A percentile compares a stretch with the other conserved stretches of the same genome.
Conservation (phyloP, 2,797 vertebrate genomes). For the Crossoptilon crossoptilon region DNA sequence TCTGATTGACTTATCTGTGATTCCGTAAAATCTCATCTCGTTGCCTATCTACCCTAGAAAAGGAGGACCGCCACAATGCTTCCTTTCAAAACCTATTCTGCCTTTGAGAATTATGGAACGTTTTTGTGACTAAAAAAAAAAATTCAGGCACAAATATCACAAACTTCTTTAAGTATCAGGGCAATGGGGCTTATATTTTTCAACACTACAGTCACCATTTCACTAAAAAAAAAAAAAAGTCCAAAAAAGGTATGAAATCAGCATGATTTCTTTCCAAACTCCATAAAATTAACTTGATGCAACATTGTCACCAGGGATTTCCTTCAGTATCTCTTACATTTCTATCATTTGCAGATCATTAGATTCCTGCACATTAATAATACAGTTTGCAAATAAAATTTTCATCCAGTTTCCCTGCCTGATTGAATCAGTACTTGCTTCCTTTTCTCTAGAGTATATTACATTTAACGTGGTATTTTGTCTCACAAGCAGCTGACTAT, state of each 20-base stretch:
- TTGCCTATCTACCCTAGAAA: neutral
- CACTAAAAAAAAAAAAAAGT: neutral
- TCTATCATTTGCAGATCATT: slow-evolving; percentile 56
- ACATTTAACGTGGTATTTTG: neutral
- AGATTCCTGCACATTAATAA: slow-evolving; percentile 47
- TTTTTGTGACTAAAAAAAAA: neutral
- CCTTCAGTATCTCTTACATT: slow-evolving; percentile 22
- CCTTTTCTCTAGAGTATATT: slow-evolving; percentile 42
- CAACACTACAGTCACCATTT: neutral
- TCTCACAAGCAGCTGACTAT: slow-evolving; percentile 16
- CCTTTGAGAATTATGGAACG: neutral
- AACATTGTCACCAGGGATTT: neutral
- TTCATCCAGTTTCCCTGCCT: slow-evolving; percentile 31
- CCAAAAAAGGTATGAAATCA: neutral
- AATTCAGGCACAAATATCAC: neutral
- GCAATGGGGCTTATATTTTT: neutral
- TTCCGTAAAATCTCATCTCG: neutral
- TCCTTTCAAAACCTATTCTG: neutral
- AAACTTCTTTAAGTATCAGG: neutral
- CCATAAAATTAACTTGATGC: neutral
- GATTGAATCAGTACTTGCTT: slow-evolving; percentile 44
- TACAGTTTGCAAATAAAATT: slow-evolving; percentile 60
- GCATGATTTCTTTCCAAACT: neutral
- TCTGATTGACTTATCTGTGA: neutral
- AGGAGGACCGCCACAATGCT: neutral